Conservation (phyloP, 1,140 invertebrate genomes). For the Drosophila navojoa region DNA sequence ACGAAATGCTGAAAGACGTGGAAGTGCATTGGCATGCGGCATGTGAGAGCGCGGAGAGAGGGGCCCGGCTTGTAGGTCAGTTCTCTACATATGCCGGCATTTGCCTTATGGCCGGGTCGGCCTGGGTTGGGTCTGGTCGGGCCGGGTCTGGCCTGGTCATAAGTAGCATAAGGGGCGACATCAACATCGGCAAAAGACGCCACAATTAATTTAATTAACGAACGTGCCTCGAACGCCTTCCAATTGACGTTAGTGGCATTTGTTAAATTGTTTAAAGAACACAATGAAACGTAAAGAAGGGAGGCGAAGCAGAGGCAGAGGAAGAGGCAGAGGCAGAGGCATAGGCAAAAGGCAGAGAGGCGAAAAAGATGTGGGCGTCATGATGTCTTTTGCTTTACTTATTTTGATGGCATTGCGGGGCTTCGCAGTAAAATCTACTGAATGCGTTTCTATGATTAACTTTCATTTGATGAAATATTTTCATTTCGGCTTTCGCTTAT, state of each 20-base stretch:
- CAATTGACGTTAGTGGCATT: conserved; percentile 46
- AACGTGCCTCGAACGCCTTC: conserved; percentile 43
- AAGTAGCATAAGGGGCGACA: conserved; percentile 17
- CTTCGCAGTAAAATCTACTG: conserved; percentile 50
- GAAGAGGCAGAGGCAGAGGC: neutral
- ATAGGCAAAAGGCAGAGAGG: neutral
- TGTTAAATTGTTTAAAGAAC: conserved; percentile 52
- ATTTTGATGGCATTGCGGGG: conserved; percentile 45
- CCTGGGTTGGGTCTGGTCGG: neutral
- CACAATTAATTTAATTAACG: conserved; percentile 55
- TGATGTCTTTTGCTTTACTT: conserved; percentile 39
- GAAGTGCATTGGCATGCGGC: conserved; percentile 18
- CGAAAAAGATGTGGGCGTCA: conserved; percentile 27
- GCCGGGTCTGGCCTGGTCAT: neutral
- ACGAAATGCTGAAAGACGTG: conserved; percentile 25
- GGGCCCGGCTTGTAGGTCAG: conserved; percentile 29
- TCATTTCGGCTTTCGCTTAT: conserved; percentile 36
- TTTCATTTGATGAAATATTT: conserved; percentile 55
- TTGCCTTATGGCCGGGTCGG: conserved; percentile 11
- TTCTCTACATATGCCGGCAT: conserved; percentile 3
- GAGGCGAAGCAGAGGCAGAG: neutral
- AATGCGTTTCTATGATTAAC: conserved; percentile 57
- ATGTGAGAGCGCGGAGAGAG: too few relatives aligned
- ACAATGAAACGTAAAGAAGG: neutral
- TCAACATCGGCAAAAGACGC: conserved; percentile 20